Base-by-base conservation (phyloP, 2,113 vertebrate genomes). In the Phyllostomus discolor region DNA sequence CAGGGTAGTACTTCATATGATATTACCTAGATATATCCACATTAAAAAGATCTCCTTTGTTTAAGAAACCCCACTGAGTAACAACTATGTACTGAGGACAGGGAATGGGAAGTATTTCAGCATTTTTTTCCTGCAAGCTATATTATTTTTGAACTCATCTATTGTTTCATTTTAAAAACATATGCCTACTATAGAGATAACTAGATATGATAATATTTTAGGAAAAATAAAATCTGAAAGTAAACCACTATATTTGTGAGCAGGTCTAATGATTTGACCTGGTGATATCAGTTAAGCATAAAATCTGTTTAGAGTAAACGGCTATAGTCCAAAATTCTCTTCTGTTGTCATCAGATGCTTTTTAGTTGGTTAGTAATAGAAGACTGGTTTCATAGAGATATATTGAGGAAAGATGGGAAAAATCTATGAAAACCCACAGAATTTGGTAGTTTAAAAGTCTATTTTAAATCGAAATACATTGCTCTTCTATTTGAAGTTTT, bases 351-450 rank as follows among this genome's bases (percentile, higher is more conserved):
- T 95, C 86, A 57, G 17, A 50, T 88, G 2, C 14, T 78, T 92
- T 96, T 79, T 52, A 50, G 52, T 90, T 84, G 93, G 28, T 35
- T 94, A 35, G 22, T 72, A 75, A 91, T 78, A 57, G 10, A 97
- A 82, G 66, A 93, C 1, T 73, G 50, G 7, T 57, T 92, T 95
- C 72, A 66, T 35, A 89, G 75, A 20, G 17, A 8, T 75, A 67
- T 26, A 14, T 96, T 87, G 33, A 93, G 35, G 11, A 93, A 78
- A 82, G 38, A 62, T 52, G 38, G 70, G 9, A 78, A 79, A 83
- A 67, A 95, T 95, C 84, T 82, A 91, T 88, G 81, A 73, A 94
- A 94, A 64, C 4, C 50, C 82, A 89, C 62, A 94, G 69, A 73
- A 83, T 85, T 93, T 69, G 50, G 35, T 48, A 93, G 57, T 89